Conservation (phyloP, 2,888 invertebrate genomes). For the Elysia crispata region DNA sequence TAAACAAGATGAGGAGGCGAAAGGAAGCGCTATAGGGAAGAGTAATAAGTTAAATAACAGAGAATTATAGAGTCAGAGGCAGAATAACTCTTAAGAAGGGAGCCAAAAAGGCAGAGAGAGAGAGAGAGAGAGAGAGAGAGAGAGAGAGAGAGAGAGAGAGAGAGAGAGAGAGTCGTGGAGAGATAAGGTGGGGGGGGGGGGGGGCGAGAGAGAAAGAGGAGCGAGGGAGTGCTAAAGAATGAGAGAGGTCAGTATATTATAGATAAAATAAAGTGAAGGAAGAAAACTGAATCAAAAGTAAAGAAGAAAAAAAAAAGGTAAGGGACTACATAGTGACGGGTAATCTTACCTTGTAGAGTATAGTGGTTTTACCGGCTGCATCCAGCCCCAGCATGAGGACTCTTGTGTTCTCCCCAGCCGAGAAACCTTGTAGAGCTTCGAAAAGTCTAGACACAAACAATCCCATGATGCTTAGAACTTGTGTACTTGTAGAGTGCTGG, state of each 20-base stretch:
- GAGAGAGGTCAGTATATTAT: neutral
- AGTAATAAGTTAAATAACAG: neutral
- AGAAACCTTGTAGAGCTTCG: slow-evolving; percentile 39
- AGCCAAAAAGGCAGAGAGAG: neutral
- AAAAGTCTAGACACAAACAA: slow-evolving; percentile 42
- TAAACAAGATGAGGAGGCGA: too few species aligned
- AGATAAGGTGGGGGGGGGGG: too few species aligned
- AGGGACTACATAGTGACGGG: neutral
- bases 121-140: neutral
- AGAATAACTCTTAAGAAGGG: too few species aligned
- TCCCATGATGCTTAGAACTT: slow-evolving; percentile 39
- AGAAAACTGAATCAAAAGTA: neutral
- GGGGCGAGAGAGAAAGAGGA: too few species aligned
- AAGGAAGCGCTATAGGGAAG: neutral
- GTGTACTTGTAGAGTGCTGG: too few species aligned
- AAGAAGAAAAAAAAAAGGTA: neutral
- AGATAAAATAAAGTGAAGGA: neutral
- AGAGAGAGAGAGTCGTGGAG: neutral
- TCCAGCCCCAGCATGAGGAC: slow-evolving; percentile 50
- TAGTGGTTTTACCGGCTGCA: slow-evolving; percentile 50
- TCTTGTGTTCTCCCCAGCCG: slow-evolving; percentile 20
- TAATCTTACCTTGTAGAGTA: slow-evolving; percentile 48
- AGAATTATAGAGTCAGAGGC: too few species aligned
- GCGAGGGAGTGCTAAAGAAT: neutral
- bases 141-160: neutral